Evolutionary conservation across 2,113 vertebrate genomes (phyloP).

Genomic region (Cinclus cinclus): DNA sequence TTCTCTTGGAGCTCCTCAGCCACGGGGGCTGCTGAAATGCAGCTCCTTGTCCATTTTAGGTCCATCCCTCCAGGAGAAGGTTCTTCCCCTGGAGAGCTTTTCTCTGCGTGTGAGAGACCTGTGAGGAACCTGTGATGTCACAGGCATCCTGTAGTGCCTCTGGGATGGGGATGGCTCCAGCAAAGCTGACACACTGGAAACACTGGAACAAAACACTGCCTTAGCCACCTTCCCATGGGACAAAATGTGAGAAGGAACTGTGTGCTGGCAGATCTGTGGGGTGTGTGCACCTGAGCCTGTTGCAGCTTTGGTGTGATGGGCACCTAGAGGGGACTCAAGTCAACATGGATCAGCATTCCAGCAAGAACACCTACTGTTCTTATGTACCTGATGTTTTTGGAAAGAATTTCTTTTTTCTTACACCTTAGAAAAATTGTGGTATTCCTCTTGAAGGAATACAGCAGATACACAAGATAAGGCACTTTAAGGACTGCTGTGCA

Average conservation of each 20-base stretch:
- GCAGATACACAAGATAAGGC: accelerated
- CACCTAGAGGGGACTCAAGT: background rate
- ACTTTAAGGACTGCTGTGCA: background rate
- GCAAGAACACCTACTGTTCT: background rate
- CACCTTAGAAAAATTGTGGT: background rate
- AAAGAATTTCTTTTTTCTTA: background rate
- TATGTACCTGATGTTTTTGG: background rate
- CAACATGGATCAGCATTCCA: background rate
- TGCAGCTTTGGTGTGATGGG: background rate
- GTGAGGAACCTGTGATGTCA: background rate
- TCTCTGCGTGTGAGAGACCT: too few species aligned
- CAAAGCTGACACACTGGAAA: background rate
- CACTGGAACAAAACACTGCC: background rate
- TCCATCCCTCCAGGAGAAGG: background rate
- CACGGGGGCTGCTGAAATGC: background rate
- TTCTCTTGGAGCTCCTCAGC: background rate
- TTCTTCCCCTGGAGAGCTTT: background rate
- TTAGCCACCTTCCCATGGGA: background rate
- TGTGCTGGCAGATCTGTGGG: background rate
- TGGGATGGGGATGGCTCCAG: background rate
- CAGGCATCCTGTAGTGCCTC: background rate
- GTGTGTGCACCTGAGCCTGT: background rate
- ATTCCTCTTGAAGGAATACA: background rate
- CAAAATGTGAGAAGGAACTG: background rate
- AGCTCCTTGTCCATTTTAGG: background rate